Percentiles rank a stretch among this genome's conserved stretches.
These are phyloP conservation scores for Chlorospingus flavigularis DNA, from an alignment of 2,797 vertebrate species.

Conservation along the genomic window DNA sequence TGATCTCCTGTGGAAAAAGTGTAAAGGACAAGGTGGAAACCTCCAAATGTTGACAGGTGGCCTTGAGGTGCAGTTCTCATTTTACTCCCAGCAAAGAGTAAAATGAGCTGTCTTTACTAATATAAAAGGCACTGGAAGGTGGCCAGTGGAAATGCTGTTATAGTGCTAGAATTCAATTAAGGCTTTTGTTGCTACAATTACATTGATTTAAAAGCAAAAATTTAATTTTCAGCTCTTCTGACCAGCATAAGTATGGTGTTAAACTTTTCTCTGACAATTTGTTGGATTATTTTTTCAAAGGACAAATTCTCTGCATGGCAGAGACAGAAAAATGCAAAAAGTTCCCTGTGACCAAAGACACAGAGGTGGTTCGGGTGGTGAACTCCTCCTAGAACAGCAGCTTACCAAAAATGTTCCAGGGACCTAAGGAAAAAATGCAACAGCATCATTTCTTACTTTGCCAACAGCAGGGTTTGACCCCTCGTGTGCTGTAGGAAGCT, in stretches of 20 bases:
- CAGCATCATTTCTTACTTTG: background rate
- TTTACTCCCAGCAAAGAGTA: background rate
- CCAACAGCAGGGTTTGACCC: background rate
- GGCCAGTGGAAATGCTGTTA: background rate
- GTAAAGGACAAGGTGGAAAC: background rate
- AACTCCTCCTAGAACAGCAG: background rate
- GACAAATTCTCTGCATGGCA: background rate
- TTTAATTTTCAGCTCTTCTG: background rate
- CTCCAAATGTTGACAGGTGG: background rate
- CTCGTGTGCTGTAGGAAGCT: background rate
- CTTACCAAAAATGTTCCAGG: background rate
- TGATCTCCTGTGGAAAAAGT: background rate
- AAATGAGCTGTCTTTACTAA: background rate
- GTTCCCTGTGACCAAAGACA: background rate
- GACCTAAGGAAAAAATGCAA: background rate
- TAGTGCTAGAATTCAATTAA: background rate
- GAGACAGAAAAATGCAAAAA: background rate
- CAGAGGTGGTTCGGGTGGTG: background rate
- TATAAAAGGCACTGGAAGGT: background rate
- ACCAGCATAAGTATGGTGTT: background rate
- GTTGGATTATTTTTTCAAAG: background rate
- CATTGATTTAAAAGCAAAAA: background rate
- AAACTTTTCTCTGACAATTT: background rate
- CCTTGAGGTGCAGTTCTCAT: background rate
- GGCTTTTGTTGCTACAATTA: background rate